Conservation (phyloP, 2,888 invertebrate genomes). For the Morpho helenor region DNA sequence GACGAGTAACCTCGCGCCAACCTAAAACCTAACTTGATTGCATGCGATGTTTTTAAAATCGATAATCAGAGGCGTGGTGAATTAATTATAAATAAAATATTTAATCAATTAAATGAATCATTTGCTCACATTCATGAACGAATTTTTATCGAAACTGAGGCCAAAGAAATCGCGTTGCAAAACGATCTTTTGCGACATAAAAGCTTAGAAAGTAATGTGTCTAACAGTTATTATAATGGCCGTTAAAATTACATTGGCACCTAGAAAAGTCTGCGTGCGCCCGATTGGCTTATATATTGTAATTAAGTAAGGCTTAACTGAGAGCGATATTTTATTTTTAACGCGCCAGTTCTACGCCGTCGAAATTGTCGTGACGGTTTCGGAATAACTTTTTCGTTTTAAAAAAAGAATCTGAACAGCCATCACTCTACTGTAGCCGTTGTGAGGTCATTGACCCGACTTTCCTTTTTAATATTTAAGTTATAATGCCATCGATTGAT, state of each 20-base stretch:
- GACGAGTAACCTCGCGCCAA: too few relatives aligned
- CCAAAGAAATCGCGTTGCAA: slow-evolving; percentile 28
- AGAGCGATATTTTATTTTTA: slow-evolving; percentile 10
- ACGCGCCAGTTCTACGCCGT: slow-evolving; percentile 9
- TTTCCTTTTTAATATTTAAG: slow-evolving; percentile 66
- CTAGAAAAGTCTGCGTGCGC: slow-evolving; percentile 35
- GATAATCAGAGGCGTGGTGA: background rate
- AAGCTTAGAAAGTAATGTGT: slow-evolving; percentile 50
- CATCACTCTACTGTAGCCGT: slow-evolving; percentile 52
- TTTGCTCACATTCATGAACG: slow-evolving; percentile 1
- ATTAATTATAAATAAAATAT: background rate
- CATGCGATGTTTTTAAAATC: background rate
- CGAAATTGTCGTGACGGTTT: slow-evolving; percentile 42
- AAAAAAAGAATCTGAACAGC: slow-evolving; percentile 55
- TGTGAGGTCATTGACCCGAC: slow-evolving; percentile 60
- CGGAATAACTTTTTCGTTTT: slow-evolving; percentile 46
- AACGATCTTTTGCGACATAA: slow-evolving; percentile 29
- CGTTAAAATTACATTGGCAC: slow-evolving; percentile 41
- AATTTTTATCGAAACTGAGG: slow-evolving; percentile 11
- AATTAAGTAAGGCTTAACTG: slow-evolving; percentile 34
- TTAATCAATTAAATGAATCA: background rate
- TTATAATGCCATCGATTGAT: slow-evolving; percentile 50
- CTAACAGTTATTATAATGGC: slow-evolving; percentile 43
- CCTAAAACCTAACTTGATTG: background rate
- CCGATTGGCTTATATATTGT: slow-evolving; percentile 36